A percentile compares a stretch with the other conserved stretches of the same genome.
Evolutionary conservation across 1,140 invertebrate species (phyloP).

Genomic region (Octopus bimaculoides): DNA sequence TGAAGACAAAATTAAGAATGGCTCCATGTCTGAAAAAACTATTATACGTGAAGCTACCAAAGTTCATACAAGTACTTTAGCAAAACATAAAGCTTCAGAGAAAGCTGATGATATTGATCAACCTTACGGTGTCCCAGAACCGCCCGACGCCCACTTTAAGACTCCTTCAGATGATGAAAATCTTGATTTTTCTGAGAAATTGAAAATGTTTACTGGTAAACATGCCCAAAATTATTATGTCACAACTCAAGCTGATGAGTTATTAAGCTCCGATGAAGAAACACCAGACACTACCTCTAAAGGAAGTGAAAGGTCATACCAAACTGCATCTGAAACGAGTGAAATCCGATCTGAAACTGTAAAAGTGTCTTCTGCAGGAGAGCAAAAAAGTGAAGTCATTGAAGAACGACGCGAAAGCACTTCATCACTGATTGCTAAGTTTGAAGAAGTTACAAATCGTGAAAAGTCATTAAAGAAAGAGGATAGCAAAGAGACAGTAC

Average conservation of each 20-base stretch:
- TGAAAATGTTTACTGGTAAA: neutral
- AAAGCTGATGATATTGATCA: neutral
- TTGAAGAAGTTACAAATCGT: neutral
- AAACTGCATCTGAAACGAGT: no score
- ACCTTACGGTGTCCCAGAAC: conserved; percentile 4
- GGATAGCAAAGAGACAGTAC: neutral
- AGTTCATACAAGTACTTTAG: neutral
- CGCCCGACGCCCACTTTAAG: neutral
- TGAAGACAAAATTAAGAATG: conserved; percentile 18
- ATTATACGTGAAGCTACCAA: conserved; percentile 23
- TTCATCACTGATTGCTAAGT: neutral
- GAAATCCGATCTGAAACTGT: no score
- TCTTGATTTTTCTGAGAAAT: neutral
- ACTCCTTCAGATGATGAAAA: neutral
- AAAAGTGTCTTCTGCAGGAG: neutral
- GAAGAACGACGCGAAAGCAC: neutral
- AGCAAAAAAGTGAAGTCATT: neutral
- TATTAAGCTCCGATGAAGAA: conserved; percentile 13
- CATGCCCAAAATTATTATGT: conserved; percentile 10
- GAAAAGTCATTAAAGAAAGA: neutral
- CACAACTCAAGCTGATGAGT: neutral
- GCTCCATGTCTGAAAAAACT: conserved; percentile 26
- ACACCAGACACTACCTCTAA: neutral
- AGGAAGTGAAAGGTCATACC: no score
- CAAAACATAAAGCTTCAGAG: neutral